Evolutionary conservation across 2,113 vertebrate genomes (phyloP).

Genomic region (Ascaphus truei): DNA sequence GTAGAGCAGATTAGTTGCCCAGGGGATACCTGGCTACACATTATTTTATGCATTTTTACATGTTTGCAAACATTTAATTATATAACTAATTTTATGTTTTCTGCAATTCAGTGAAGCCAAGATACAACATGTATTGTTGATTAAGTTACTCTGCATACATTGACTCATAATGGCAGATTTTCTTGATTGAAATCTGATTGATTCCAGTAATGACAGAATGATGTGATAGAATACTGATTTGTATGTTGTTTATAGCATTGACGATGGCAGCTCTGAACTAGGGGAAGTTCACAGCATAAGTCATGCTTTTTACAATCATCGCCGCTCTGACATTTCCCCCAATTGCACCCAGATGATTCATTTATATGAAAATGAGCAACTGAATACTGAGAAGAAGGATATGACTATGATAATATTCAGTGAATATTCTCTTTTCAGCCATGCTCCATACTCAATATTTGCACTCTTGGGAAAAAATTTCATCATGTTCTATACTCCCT

Average conservation of each 20-base stretch:
- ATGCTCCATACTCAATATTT: not conserved
- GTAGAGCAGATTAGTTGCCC: no score
- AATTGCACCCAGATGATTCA: constrained; percentile 20
- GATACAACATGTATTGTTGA: not conserved
- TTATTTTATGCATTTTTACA: no score
- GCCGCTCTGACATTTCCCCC: constrained; percentile 21
- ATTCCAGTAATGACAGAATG: constrained; percentile 23
- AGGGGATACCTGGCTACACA: no score
- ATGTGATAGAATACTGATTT: constrained; percentile 26
- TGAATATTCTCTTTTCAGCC: constrained; percentile 4
- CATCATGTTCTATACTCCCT: not conserved
- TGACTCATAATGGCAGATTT: not conserved
- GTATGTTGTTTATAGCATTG: constrained; percentile 25
- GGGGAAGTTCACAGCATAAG: constrained; percentile 24
- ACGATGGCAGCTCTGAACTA: constrained; percentile 19
- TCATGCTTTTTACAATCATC: constrained; percentile 23
- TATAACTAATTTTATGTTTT: not conserved
- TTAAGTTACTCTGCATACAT: constrained; percentile 11
- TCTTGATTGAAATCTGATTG: constrained; percentile 28
- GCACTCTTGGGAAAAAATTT: constrained; percentile 3
- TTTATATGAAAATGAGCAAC: constrained; percentile 29
- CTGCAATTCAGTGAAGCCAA: not conserved
- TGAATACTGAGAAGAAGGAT: constrained; percentile 8
- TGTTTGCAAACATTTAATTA: not conserved
- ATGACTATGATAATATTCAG: constrained; percentile 26